These are phyloP conservation scores for Paratrypauchen microcephalus DNA, from an alignment of 2,797 vertebrate genomes.

Conservation along the genomic window DNA sequence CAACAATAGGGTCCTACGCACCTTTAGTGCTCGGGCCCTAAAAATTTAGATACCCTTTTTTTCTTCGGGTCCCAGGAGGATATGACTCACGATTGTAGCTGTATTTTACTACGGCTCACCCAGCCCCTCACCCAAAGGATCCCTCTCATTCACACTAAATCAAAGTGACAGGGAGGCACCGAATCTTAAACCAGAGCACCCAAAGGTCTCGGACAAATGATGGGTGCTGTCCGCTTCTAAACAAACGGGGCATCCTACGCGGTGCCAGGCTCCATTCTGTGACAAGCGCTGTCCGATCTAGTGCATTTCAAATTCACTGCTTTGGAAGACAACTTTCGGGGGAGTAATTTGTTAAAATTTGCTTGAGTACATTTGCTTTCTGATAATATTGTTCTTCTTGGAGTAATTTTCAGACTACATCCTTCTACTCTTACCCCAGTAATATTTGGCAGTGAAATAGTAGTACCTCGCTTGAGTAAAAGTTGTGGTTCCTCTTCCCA, in stretches of 20 bases:
- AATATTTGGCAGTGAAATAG: background rate
- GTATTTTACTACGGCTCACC: background rate
- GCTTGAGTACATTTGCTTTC: background rate
- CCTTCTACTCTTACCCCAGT: background rate
- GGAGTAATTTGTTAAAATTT: background rate
- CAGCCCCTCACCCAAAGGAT: background rate
- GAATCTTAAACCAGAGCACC: background rate
- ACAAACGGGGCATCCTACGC: background rate
- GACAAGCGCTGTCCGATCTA: conserved; percentile 2
- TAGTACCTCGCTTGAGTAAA: background rate
- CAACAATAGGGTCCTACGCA: no score
- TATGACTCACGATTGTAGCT: background rate
- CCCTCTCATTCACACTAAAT: background rate
- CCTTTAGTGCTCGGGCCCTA: no score
- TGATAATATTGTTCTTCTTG: background rate
- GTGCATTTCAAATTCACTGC: background rate
- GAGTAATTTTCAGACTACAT: background rate
- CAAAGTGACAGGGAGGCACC: background rate
- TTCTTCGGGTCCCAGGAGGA: no score
- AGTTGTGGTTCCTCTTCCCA: background rate
- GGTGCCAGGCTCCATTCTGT: background rate
- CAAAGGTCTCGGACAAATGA: conserved; percentile 6
- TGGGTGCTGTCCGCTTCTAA: background rate
- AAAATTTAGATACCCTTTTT: no score
- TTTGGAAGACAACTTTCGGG: background rate